phyloP scores from a whole-genome alignment of 1,140 invertebrate species.

The Ceratina japonica region DNA sequence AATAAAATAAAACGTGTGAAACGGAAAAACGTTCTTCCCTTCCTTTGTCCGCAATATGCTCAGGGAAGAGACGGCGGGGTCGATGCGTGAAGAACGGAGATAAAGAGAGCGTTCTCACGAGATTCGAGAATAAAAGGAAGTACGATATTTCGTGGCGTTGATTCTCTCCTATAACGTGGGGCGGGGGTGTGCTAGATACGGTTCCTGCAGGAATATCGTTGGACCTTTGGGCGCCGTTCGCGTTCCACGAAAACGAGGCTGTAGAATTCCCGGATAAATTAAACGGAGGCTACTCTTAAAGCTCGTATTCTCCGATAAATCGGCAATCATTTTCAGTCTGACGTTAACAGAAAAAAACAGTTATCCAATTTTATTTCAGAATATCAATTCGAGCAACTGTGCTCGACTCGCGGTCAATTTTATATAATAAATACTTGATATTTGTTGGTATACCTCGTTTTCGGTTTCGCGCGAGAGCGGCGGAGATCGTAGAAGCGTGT shows the following conservation, averaged over 20 bases:
- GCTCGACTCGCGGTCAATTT: no score
- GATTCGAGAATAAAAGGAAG: slow-evolving; percentile 3
- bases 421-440: no score
- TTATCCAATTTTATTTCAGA: no score
- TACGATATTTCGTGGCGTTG: slow-evolving; percentile 23
- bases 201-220: slow-evolving; percentile 16
- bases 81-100: slow-evolving; percentile 6
- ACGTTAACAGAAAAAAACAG: no score
- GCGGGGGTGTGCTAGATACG: slow-evolving; percentile 2
- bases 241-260: slow-evolving; percentile 13
- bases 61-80: background rate
- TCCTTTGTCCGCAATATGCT: background rate
- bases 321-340: no score
- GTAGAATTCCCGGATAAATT: background rate
- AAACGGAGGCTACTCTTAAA: no score
- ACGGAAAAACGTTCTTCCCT: slow-evolving; percentile 3
- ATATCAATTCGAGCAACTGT: no score
- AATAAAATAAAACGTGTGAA: slow-evolving; percentile 1
- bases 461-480: background rate
- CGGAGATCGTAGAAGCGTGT: slow-evolving; percentile 27
- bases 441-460: background rate
- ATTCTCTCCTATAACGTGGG: background rate
- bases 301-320: no score
- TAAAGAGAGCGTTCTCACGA: slow-evolving; percentile 7
- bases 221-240: background rate